Percentiles rank a stretch among this genome's conserved stretches.
Conservation (phyloP, 1,140 invertebrate species). For the Cotesia chilonis region DNA sequence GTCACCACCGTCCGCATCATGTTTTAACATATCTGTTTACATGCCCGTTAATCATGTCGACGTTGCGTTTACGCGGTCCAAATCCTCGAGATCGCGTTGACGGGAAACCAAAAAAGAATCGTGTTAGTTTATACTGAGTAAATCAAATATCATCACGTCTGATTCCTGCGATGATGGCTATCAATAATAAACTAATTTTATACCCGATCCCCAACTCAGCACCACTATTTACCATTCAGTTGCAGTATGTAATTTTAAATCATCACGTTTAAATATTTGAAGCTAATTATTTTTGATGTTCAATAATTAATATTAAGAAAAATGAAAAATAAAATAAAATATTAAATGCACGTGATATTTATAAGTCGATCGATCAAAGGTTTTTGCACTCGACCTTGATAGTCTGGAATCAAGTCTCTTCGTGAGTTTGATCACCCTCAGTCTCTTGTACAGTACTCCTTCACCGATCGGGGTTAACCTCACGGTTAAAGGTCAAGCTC, state of each 20-base stretch:
- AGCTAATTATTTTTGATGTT: no score
- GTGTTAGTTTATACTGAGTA: no score
- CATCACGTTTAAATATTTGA: no score
- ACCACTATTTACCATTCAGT: no score
- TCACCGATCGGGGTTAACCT: constrained; percentile 30
- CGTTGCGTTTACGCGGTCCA: constrained; percentile 46
- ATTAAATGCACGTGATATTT: constrained; percentile 23
- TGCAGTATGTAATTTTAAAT: no score
- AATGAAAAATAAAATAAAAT: neutral
- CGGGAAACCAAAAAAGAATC: constrained; percentile 22
- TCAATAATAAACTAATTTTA: no score
- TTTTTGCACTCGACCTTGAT: constrained; percentile 29
- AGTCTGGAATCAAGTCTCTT: constrained; percentile 28
- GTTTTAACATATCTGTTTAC: constrained; percentile 65
- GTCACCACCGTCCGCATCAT: constrained; percentile 54
- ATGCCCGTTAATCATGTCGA: constrained; percentile 61
- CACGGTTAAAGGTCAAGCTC: constrained; percentile 41
- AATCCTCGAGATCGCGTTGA: constrained; percentile 43
- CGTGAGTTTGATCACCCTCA: constrained; percentile 17
- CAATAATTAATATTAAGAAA: neutral
- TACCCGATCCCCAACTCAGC: no score
- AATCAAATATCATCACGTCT: no score
- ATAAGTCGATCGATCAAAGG: constrained; percentile 32
- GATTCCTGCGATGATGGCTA: no score
- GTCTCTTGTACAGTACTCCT: neutral